Evolutionary conservation across 2,113 vertebrate species (phyloP).

Genomic region (Actenoides hombroni): DNA sequence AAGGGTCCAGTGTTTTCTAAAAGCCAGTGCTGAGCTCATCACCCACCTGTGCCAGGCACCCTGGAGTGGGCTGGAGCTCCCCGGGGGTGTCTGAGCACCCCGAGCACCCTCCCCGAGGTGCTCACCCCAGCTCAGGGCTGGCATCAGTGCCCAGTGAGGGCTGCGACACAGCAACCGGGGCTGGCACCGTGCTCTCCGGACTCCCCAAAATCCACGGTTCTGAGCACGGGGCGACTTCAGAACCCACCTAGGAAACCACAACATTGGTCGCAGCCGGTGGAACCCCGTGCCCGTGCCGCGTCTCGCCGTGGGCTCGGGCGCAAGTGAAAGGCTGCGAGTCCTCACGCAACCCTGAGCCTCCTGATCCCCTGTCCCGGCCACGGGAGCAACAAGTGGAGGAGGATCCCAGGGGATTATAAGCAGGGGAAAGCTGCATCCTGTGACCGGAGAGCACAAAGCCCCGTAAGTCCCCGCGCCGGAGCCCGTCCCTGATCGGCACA

Average conservation of each 20-base stretch:
- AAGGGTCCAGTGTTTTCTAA: rapidly evolving
- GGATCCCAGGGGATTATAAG: not conserved
- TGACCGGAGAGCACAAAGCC: not conserved
- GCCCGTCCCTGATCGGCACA: not conserved
- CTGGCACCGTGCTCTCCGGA: rapidly evolving
- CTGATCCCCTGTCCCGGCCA: not conserved
- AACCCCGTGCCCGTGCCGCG: rapidly evolving
- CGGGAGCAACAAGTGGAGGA: not conserved
- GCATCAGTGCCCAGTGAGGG: rapidly evolving
- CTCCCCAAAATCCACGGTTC: not conserved
- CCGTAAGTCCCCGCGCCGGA: rapidly evolving
- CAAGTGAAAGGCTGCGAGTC: not conserved
- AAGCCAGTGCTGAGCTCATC: rapidly evolving
- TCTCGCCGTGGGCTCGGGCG: rapidly evolving
- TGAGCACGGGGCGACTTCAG: rapidly evolving
- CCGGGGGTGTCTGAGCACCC: not conserved
- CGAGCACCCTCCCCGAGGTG: not conserved
- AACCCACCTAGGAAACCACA: not conserved
- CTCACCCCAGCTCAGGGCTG: too few relatives aligned
- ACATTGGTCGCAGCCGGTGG: rapidly evolving
- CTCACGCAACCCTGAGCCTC: not conserved
- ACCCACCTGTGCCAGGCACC: not conserved
- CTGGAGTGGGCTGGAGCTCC: not conserved
- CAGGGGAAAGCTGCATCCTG: not conserved
- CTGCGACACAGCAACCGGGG: too few relatives aligned